Evolutionary conservation across 2,113 vertebrate genomes (phyloP).

Genomic region (Ciconia stormi): DNA sequence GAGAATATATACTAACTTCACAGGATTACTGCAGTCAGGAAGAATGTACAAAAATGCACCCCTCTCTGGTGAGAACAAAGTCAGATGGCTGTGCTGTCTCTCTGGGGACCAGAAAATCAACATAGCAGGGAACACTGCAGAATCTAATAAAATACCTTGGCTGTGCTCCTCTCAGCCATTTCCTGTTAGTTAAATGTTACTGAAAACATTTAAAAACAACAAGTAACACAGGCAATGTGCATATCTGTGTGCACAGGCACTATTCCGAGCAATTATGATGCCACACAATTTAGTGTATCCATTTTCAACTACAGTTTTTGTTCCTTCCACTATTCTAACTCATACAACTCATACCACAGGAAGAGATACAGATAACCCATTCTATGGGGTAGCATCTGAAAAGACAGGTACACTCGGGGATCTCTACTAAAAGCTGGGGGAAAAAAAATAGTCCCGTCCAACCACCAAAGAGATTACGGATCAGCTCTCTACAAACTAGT

Average conservation of each 20-base stretch:
- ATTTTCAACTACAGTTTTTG: not conserved
- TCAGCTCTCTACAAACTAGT: not conserved
- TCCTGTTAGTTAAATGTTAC: not conserved
- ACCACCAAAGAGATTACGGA: not conserved
- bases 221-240: no score
- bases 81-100: not conserved
- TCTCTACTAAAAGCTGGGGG: not conserved
- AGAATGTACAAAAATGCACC: not conserved
- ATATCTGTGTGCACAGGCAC: not conserved
- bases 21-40: not conserved
- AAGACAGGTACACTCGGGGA: not conserved
- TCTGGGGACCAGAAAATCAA: not conserved
- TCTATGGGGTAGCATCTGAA: not conserved
- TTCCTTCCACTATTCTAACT: not conserved
- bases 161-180: not conserved
- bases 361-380: not conserved
- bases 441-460: not conserved
- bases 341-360: not conserved
- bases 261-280: not conserved
- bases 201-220: not conserved
- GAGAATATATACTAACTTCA: not conserved
- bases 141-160: not conserved
- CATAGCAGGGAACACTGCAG: not conserved
- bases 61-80: not conserved
- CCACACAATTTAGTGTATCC: not conserved